These are phyloP conservation scores for Thereva unica DNA, from an alignment of 2,888 invertebrate species.

Conservation along the genomic window DNA sequence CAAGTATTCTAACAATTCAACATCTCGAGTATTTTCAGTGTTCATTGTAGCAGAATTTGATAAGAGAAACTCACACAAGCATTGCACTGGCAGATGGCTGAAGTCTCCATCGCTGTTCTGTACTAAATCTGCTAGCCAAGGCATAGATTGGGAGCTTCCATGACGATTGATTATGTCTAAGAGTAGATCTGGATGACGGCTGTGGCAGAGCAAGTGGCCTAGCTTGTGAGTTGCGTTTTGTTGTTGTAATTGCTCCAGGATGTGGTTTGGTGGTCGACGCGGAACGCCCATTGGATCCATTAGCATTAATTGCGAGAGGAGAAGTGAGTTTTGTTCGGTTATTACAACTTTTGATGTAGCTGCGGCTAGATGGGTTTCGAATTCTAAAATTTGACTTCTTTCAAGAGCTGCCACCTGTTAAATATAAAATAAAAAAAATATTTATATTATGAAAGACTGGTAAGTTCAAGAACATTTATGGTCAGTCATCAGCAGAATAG, in stretches of 20 bases:
- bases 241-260: slow-evolving; percentile 78
- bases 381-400: slow-evolving; percentile 79
- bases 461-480: too few species aligned
- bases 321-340: slow-evolving; percentile 84
- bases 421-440: neutral
- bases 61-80: slow-evolving; percentile 92
- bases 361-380: slow-evolving; percentile 91
- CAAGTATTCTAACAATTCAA: slow-evolving; percentile 69
- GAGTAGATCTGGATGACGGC: slow-evolving; percentile 88
- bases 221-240: slow-evolving; percentile 79
- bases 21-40: slow-evolving; percentile 68
- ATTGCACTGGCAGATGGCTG: slow-evolving; percentile 93
- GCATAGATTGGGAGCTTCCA: slow-evolving; percentile 91
- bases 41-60: slow-evolving; percentile 69
- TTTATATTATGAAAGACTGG: neutral
- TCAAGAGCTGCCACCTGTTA: slow-evolving; percentile 66
- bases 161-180: slow-evolving; percentile 89
- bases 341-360: slow-evolving; percentile 85
- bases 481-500: too few species aligned
- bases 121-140: slow-evolving; percentile 93
- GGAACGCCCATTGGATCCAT: slow-evolving; percentile 85
- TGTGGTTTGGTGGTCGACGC: slow-evolving; percentile 75
- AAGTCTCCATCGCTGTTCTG: slow-evolving; percentile 79
- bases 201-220: slow-evolving; percentile 86
- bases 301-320: slow-evolving; percentile 82